Conservation (phyloP, 1,140 invertebrate species). For the Drosophila sturtevanti region DNA sequence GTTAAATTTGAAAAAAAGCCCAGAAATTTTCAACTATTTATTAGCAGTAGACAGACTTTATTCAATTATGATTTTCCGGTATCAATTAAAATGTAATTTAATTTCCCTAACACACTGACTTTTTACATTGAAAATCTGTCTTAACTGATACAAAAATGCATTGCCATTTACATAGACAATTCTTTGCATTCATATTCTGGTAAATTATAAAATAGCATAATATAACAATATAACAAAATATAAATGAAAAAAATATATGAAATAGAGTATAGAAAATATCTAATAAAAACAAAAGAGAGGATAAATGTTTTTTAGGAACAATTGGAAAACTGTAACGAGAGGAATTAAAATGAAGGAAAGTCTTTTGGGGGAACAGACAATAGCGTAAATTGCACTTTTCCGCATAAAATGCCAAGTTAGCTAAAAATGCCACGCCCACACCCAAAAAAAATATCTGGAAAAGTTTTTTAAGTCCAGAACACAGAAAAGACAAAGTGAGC, state of each 20-base stretch:
- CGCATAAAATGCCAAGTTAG: conserved; percentile 48
- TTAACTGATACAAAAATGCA: not conserved
- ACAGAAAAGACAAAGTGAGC: conserved; percentile 2
- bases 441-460: not conserved
- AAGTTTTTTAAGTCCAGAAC: not conserved
- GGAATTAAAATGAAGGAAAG: conserved; percentile 28
- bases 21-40: too few species aligned
- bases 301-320: not conserved
- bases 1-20: too few species aligned
- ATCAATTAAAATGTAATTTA: not conserved
- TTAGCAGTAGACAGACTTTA: not conserved
- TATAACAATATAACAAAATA: not conserved
- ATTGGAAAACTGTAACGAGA: conserved; percentile 3
- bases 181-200: not conserved
- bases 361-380: conserved; percentile 20
- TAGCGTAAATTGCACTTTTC: conserved; percentile 50
- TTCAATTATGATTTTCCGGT: not conserved
- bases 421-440: conserved; percentile 37
- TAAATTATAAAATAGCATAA: conserved; percentile 8
- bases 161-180: not conserved
- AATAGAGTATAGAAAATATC: not conserved
- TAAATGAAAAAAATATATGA: not conserved
- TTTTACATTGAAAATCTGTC: not conserved
- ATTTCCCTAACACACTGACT: not conserved
- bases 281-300: conserved; percentile 2